Evolutionary conservation across 2,888 invertebrate genomes (phyloP).

Genomic region (Smittia aterrima): DNA sequence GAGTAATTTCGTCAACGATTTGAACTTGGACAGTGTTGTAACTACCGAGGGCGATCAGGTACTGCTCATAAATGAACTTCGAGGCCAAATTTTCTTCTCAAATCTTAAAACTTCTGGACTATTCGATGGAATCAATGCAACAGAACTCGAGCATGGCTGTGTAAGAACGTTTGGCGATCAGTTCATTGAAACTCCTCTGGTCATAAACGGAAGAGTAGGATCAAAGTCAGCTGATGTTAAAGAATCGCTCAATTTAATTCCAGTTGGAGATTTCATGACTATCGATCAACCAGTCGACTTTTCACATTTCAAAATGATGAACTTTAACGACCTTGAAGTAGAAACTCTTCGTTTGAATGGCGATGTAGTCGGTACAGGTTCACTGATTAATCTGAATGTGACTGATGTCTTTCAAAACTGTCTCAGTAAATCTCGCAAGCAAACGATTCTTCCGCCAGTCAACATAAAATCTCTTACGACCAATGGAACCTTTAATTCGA

Average conservation of each 20-base stretch:
- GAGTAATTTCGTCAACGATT: slow-evolving; percentile 54
- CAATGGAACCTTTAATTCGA: slow-evolving; percentile 48
- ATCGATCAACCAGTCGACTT: slow-evolving; percentile 49
- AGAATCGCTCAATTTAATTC: slow-evolving; percentile 51
- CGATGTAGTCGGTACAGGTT: slow-evolving; percentile 50
- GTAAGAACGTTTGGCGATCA: slow-evolving; percentile 54
- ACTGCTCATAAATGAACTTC: slow-evolving; percentile 51
- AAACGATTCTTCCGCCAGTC: slow-evolving; percentile 48
- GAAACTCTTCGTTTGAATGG: slow-evolving; percentile 49
- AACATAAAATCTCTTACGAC: slow-evolving; percentile 49
- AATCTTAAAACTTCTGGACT: slow-evolving; percentile 53
- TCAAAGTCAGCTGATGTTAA: slow-evolving; percentile 50
- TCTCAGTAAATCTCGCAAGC: slow-evolving; percentile 49
- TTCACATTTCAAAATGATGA: slow-evolving; percentile 44
- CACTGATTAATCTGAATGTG: slow-evolving; percentile 50
- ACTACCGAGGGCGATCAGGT: slow-evolving; percentile 56
- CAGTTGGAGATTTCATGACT: slow-evolving; percentile 46
- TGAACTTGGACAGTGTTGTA: slow-evolving; percentile 54
- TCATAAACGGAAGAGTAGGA: slow-evolving; percentile 46
- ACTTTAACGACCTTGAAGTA: slow-evolving; percentile 48
- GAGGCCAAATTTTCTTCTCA: slow-evolving; percentile 54
- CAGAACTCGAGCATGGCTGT: slow-evolving; percentile 52
- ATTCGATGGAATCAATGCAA: slow-evolving; percentile 54
- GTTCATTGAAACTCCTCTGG: slow-evolving; percentile 51
- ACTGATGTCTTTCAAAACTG: slow-evolving; percentile 47